phyloP scores from a whole-genome alignment of 2,797 vertebrate species.

The Syngnathus acus region DNA sequence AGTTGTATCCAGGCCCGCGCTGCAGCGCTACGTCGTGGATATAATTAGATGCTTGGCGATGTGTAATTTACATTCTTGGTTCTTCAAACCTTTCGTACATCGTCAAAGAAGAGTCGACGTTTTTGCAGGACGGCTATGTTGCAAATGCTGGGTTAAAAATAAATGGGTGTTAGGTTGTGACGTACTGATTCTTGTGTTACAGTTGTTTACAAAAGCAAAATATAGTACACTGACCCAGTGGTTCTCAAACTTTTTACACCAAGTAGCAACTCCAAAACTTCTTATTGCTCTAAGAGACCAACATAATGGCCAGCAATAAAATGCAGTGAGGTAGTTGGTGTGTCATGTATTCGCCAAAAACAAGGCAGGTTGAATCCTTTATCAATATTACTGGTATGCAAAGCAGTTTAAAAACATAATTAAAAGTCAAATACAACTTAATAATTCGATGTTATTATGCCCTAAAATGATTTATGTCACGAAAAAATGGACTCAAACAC shows the following conservation, averaged over 20 bases:
- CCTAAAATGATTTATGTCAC: too few relatives aligned
- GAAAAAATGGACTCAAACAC: background rate
- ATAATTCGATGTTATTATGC: too few relatives aligned
- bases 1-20: background rate
- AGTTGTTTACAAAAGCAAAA: background rate
- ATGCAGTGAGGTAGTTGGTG: too few relatives aligned
- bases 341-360: too few relatives aligned
- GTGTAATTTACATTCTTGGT: slow-evolving; percentile 9
- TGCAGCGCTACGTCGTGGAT: background rate
- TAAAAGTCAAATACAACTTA: too few relatives aligned
- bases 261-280: too few relatives aligned
- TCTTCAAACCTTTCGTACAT: background rate
- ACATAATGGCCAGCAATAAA: too few relatives aligned
- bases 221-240: background rate
- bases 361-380: too few relatives aligned
- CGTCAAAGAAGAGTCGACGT: background rate
- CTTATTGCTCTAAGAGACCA: too few relatives aligned
- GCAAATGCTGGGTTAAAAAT: background rate
- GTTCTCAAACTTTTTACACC: background rate
- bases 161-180: background rate
- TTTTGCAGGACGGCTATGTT: background rate
- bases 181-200: too few relatives aligned
- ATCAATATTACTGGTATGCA: too few relatives aligned
- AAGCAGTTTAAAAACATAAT: too few relatives aligned
- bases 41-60: slow-evolving; percentile 3